Percentiles rank a stretch among this genome's conserved stretches.
phyloP scores from a whole-genome alignment of 2,113 vertebrate species.

The Pholis gunnellus region DNA sequence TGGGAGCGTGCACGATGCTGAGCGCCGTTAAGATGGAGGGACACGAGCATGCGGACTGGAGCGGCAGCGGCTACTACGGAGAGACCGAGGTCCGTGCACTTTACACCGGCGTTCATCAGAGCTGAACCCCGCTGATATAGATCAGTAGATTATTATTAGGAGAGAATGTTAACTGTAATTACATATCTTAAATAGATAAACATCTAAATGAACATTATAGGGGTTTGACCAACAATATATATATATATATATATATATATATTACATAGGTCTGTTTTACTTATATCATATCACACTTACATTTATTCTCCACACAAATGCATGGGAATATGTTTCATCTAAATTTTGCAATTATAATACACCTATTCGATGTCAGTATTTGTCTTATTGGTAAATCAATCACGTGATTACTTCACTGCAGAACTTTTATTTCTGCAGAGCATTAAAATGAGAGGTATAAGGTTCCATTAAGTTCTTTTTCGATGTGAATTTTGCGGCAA shows the following conservation, averaged over 20 bases:
- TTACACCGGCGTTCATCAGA: conserved; percentile 66
- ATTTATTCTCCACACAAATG: not conserved
- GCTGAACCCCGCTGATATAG: not conserved
- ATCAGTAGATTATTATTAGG: conserved; percentile 9
- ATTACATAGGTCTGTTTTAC: not conserved
- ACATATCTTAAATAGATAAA: not conserved
- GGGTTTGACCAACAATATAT: not conserved
- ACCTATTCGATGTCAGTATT: not conserved
- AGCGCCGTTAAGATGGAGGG: conserved; percentile 97
- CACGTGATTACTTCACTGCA: too few species aligned
- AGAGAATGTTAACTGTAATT: conserved; percentile 82
- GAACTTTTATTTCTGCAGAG: not conserved
- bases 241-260: not conserved
- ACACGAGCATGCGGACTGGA: conserved; percentile 94
- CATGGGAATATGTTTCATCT: not conserved
- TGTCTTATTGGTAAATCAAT: not conserved
- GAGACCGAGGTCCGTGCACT: conserved; percentile 88
- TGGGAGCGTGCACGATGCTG: conserved; percentile 86
- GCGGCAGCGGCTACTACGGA: conserved; percentile 89
- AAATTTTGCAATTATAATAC: not conserved
- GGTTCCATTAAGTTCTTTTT: not conserved
- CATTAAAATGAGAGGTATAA: not conserved
- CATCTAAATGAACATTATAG: not conserved
- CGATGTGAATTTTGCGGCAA: not conserved
- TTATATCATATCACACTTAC: too few species aligned